Evolutionary conservation across 2,113 vertebrate species (phyloP), one percentile per base, ranked within the genome.

Genomic region (Dicrurus megarhynchus): DNA sequence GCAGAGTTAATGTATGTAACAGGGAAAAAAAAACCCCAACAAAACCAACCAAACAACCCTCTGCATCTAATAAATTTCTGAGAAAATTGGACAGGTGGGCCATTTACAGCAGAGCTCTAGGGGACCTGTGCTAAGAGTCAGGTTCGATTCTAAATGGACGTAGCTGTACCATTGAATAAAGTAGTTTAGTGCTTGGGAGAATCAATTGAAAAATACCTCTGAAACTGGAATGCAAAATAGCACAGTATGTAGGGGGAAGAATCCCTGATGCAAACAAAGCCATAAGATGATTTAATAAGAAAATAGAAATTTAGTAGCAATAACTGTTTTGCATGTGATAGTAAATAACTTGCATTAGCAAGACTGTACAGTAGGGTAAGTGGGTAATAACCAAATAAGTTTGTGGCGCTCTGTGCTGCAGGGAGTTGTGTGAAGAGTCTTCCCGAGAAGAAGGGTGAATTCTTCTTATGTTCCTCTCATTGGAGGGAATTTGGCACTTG

Each of bases 241-340:
- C 97, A 98, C 94, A 98, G 98, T 98, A 98, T 97, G 98, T 98
- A 98, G 98, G 96, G 97, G 97, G 94, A 95, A 75, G 94, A 96
- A 97, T 98, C 98, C 97, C 98, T 98, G 83, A 98, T 98, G 97
- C 97, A 98, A 98, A 98, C 97, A 98, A 99, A 99, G 99, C 99
- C 99, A 99, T 99, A 98, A 97, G 95, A 97, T 96, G 97, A 98
- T 98, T 97, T 98, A 98, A 98, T 98, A 98, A 97, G 95, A 97
- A 97, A 94, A 98, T 99, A 98, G 98, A 97, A 97, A 96, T 98
- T 99, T 99, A 98, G 98, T 98, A 99, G 99, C 99, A 99, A 99
- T 99, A 99, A 99, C 95, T 97, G 97, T 99, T 98, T 98, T 99
- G 98, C 98, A 98, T 99, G 98, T 98, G 96, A 95, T 98, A 99